Conservation (phyloP, 2,113 vertebrate species). For the Anolis sagrei region DNA sequence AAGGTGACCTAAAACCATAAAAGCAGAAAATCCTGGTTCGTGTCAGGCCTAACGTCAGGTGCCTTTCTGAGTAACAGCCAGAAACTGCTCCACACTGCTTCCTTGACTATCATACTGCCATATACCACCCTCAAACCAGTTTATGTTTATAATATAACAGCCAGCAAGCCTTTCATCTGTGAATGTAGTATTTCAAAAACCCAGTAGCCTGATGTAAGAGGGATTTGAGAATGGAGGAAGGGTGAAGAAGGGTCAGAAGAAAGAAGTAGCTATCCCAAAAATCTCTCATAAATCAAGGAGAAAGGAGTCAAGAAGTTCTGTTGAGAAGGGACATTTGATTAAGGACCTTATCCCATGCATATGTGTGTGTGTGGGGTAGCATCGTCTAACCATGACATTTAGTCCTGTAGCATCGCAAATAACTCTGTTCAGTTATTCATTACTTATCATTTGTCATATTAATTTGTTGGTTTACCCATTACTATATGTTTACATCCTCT, state of each 20-base stretch:
- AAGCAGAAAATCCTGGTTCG: neutral
- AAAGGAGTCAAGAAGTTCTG: neutral
- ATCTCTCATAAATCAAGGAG: neutral
- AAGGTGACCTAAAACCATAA: slow-evolving; percentile 10
- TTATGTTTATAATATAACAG: neutral
- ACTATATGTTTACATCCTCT: too few relatives aligned
- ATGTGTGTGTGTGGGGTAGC: too few relatives aligned
- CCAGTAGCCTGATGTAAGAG: neutral
- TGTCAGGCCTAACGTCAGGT: slow-evolving; percentile 13
- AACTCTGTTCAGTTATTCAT: too few relatives aligned
- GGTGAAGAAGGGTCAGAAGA: neutral
- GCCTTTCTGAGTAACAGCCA: slow-evolving; percentile 26
- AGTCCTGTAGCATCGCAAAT: too few relatives aligned
- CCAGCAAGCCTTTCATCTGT: neutral
- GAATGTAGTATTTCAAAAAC: slow-evolving; percentile 32
- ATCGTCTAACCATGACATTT: too few relatives aligned
- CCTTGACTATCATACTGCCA: slow-evolving; percentile 23
- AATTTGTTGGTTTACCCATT: too few relatives aligned
- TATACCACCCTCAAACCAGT: slow-evolving; percentile 18
- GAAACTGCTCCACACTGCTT: slow-evolving; percentile 30
- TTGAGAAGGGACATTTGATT: neutral
- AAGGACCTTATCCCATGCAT: too few relatives aligned
- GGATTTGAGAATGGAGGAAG: slow-evolving; percentile 11
- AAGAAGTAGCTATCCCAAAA: neutral
- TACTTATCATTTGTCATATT: too few relatives aligned